Percentiles rank a stretch among this genome's conserved stretches.
These are phyloP conservation scores for Tigriopus japonicus DNA, from an alignment of 1,140 invertebrate genomes.

Conservation along the genomic window DNA sequence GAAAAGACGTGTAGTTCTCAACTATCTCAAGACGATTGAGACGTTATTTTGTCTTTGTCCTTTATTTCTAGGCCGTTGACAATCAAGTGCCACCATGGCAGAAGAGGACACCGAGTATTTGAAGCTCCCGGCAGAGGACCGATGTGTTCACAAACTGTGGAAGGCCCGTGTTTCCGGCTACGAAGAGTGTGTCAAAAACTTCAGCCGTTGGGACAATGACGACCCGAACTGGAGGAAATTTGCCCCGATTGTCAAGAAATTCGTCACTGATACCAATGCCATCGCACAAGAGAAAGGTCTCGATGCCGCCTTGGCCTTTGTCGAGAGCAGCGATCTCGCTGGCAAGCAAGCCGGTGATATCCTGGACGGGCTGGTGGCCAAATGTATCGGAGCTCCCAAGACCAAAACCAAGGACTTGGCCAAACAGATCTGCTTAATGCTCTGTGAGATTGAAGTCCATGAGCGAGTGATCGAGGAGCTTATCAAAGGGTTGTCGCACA, in stretches of 20 bases:
- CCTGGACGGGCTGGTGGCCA: constrained; percentile 65
- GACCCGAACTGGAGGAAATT: constrained; percentile 81
- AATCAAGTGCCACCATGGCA: neutral
- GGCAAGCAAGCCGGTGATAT: constrained; percentile 74
- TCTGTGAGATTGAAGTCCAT: constrained; percentile 86
- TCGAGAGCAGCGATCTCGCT: constrained; percentile 67
- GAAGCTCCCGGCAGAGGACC: constrained; percentile 12
- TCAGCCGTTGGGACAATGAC: constrained; percentile 53
- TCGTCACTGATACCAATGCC: constrained; percentile 84
- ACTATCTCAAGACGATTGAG: too few species aligned
- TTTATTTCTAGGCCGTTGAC: neutral
- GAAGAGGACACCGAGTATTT: neutral
- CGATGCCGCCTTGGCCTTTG: constrained; percentile 68
- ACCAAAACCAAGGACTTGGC: constrained; percentile 78
- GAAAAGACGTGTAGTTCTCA: too few species aligned
- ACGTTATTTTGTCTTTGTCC: neutral
- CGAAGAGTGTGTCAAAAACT: constrained; percentile 75
- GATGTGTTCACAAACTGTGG: constrained; percentile 42
- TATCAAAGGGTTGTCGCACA: constrained; percentile 66
- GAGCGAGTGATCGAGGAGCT: constrained; percentile 76
- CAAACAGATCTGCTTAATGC: constrained; percentile 73
- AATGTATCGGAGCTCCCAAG: constrained; percentile 77
- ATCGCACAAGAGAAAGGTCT: constrained; percentile 88
- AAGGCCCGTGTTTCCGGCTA: constrained; percentile 82
- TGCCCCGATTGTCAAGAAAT: constrained; percentile 77